phyloP scores from a whole-genome alignment of 2,888 invertebrate species.

The Lasioglossum malachurum region DNA sequence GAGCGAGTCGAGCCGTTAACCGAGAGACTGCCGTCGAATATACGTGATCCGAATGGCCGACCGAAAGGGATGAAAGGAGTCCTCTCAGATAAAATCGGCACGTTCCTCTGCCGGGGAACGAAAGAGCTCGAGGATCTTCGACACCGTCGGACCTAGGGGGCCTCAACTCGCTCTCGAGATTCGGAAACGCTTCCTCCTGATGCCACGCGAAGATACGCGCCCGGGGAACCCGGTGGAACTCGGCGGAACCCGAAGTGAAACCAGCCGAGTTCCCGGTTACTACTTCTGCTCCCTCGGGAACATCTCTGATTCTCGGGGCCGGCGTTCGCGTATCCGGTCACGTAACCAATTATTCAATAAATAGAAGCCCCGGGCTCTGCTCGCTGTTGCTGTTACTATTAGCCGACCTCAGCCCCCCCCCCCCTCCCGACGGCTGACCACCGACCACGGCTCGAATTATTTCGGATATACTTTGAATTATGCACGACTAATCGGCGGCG shows the following conservation, averaged over 20 bases:
- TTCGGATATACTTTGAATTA: conserved; percentile 28
- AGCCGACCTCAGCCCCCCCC: neutral
- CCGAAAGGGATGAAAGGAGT: conserved; percentile 71
- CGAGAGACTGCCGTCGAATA: conserved; percentile 62
- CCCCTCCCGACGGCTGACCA: neutral
- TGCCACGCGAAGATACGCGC: conserved; percentile 58
- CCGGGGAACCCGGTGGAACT: conserved; percentile 3
- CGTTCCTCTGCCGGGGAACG: conserved; percentile 59
- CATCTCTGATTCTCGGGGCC: conserved; percentile 41
- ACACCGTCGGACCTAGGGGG: conserved; percentile 20
- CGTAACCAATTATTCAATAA: conserved; percentile 64
- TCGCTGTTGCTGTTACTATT: neutral
- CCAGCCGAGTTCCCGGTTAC: conserved; percentile 25
- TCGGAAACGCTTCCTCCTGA: conserved; percentile 68
- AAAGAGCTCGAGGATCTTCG: conserved; percentile 41
- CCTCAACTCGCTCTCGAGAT: conserved; percentile 56
- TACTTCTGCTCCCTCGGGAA: conserved; percentile 30
- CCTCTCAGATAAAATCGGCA: conserved; percentile 73
- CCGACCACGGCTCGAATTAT: conserved; percentile 16
- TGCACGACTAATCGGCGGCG: conserved; percentile 29
- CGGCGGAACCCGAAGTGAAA: conserved; percentile 1
- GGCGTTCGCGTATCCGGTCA: conserved; percentile 48
- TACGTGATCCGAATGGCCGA: conserved; percentile 77
- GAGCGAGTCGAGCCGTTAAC: conserved; percentile 56
- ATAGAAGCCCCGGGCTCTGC: conserved; percentile 27